Base-by-base conservation (phyloP, 2,113 vertebrate species). In the Erinaceus europaeus region DNA sequence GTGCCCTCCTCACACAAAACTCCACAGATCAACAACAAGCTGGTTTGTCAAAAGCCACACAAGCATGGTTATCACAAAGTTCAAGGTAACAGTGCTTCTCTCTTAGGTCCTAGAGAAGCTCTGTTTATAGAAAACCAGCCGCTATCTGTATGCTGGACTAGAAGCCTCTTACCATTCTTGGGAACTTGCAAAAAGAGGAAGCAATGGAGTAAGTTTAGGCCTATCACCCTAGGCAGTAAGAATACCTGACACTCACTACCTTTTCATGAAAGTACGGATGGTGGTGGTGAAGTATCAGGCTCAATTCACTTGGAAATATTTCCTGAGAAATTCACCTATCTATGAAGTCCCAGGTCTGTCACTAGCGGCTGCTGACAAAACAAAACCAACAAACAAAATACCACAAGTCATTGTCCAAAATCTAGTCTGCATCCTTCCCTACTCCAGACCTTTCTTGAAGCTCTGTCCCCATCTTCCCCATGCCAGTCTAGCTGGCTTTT, bases 61-160 rank as follows among this genome's bases (percentile, higher is more conserved):
- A 27, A 77, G 82, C 50, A 38, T 12, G 44, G 65, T 74, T 53
- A 87, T 52, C 76, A 73, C 48, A 48, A 46, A 52, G 65, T 53
- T 88, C 73, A n/a, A n/a, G n/a, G 80, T 83, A 68, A 91, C 9
- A 32, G 82, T 59, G 5, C 75, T 89, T 90, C 77, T 90, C 67
- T 81, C 82, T 29, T 15, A 72, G 48, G 89, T 76, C 72, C 55
- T 78, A 34, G 80, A 93, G 71, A 82, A 94, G 5, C 53, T 4
- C 0, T 86, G 72, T 95, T 94, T 81, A 84, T 90, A 94, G 55
- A 89, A 75, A 23, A 5, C 20, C 55, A 93, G 83, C 92, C 82
- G n/a, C n/a, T n/a, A 55, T 34, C 88, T 34, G 4, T 77, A 84
- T 68, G 38, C 36, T 88, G 68, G 57, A 72, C 64, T 40, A 74